Percentiles rank a stretch among this genome's conserved stretches.
Evolutionary conservation across 1,140 invertebrate genomes (phyloP).

Genomic region (Aphaenogaster rudis): DNA sequence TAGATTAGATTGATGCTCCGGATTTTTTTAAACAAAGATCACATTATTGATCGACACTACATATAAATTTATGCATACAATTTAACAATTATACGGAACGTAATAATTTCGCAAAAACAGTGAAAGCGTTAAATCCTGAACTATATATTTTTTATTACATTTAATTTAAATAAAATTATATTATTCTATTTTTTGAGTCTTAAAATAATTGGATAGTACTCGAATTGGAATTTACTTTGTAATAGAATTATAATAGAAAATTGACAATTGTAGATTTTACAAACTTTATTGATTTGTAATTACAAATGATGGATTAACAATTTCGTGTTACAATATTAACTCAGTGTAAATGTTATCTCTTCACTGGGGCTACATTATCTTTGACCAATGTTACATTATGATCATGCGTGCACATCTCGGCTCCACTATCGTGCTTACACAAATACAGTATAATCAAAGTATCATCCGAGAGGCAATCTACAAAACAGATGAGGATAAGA

Average conservation of each 20-base stretch:
- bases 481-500: background rate
- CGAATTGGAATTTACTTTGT: background rate
- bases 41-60: background rate
- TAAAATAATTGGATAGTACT: background rate
- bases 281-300: background rate
- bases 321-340: background rate
- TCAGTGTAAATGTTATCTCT: background rate
- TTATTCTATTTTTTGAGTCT: background rate
- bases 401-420: background rate
- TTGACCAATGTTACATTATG: background rate
- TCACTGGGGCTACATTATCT: background rate
- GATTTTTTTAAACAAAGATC: conserved; percentile 21
- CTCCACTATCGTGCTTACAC: background rate
- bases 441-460: background rate
- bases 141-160: background rate
- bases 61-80: background rate
- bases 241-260: background rate
- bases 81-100: background rate
- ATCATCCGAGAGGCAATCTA: background rate
- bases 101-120: background rate
- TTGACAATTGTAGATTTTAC: conserved; percentile 3
- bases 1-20: conserved; percentile 35
- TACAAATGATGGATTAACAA: background rate
- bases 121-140: background rate
- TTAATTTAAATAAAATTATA: background rate